Conservation (phyloP, 2,797 vertebrate genomes). For the Australoheros facetus region DNA sequence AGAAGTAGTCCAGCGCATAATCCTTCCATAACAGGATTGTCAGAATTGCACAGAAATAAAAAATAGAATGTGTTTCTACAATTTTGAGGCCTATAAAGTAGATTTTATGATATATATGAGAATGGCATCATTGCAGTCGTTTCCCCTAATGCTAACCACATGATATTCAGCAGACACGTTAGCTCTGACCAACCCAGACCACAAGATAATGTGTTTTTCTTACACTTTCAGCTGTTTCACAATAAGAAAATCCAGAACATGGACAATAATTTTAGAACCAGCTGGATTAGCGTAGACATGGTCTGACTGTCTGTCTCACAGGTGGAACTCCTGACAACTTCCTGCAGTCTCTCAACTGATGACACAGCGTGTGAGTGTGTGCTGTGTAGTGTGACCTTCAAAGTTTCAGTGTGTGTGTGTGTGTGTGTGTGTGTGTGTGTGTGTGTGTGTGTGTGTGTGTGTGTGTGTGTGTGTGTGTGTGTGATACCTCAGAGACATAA, state of each 20-base stretch:
- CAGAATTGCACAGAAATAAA: background rate
- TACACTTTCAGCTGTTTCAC: background rate
- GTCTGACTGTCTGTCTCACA: conserved; percentile 7
- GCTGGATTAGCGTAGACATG: background rate
- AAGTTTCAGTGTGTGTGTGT: conserved; percentile 23
- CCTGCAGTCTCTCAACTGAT: conserved; percentile 21
- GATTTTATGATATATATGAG: background rate
- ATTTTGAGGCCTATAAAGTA: background rate
- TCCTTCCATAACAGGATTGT: background rate
- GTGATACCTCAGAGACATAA: conserved; percentile 60
- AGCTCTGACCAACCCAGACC: background rate
- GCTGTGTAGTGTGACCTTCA: conserved; percentile 34
- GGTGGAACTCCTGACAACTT: conserved; percentile 32
- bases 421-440: conserved; percentile 10
- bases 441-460: background rate
- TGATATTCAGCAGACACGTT: background rate
- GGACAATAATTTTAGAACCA: background rate
- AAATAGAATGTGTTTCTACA: background rate
- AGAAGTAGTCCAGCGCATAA: background rate
- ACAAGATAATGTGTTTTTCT: background rate
- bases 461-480: background rate
- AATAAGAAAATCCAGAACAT: background rate
- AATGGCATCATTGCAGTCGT: background rate
- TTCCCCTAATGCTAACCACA: background rate
- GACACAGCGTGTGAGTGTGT: conserved; percentile 27